These are phyloP conservation scores for Nasonia giraulti DNA, from an alignment of 1,140 invertebrate genomes.

Conservation along the genomic window DNA sequence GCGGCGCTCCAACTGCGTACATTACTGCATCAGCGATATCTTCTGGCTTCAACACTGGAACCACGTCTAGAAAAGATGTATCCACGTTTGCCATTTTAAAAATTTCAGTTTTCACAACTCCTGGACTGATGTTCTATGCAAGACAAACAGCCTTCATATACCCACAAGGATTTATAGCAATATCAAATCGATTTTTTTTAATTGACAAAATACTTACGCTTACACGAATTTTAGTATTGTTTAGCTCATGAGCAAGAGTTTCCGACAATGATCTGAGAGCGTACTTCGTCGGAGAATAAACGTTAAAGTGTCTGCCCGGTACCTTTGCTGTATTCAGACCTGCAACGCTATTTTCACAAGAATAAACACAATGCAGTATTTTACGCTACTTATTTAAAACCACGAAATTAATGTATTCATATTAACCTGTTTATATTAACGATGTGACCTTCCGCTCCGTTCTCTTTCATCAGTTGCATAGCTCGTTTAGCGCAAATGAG, in stretches of 20 bases:
- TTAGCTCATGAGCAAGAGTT: neutral
- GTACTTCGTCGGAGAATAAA: slow-evolving; percentile 23
- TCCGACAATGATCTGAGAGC: neutral
- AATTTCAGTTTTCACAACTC: neutral
- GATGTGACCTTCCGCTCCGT: slow-evolving; percentile 17
- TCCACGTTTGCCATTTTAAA: neutral
- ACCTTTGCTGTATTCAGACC: neutral
- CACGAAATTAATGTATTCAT: neutral
- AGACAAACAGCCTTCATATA: neutral
- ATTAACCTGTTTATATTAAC: slow-evolving; percentile 36
- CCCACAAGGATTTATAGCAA: too few species aligned
- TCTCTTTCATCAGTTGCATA: slow-evolving; percentile 10
- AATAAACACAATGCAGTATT: neutral
- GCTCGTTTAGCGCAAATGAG: slow-evolving; percentile 12
- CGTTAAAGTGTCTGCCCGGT: neutral
- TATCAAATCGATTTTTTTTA: too few species aligned
- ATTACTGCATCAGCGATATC: neutral
- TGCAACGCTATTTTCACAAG: neutral
- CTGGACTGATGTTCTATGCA: neutral
- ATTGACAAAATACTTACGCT: neutral
- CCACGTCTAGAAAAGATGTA: neutral
- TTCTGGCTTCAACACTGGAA: neutral
- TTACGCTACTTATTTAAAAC: neutral
- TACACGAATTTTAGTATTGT: neutral
- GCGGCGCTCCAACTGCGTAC: neutral